A percentile compares a stretch with the other conserved stretches of the same genome.
These are phyloP conservation scores for Rhaphigaster nebulosa DNA, from an alignment of 2,888 invertebrate species.

Conservation along the genomic window DNA sequence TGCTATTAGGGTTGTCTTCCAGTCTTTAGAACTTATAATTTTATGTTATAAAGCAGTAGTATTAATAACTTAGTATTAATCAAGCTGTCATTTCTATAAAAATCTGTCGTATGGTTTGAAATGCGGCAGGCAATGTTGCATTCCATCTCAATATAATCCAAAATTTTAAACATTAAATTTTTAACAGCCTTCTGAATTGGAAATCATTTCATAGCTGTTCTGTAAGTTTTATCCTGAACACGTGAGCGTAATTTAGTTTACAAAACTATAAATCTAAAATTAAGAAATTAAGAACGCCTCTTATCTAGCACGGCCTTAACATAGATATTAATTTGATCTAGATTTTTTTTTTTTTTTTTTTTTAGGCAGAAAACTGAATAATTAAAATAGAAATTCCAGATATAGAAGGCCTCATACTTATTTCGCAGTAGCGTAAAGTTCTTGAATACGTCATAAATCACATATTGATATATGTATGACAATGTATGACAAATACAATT, in stretches of 20 bases:
- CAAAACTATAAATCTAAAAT: background rate
- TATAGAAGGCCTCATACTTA: background rate
- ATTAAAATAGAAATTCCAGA: background rate
- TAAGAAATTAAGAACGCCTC: background rate
- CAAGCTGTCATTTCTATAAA: too few species aligned
- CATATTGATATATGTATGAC: background rate
- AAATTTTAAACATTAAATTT: background rate
- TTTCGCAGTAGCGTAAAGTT: background rate
- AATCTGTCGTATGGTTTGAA: too few species aligned
- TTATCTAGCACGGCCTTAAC: background rate
- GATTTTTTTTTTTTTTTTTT: background rate
- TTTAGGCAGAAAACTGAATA: too few species aligned
- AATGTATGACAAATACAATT: too few species aligned
- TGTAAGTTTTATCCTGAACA: background rate
- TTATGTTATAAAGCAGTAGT: too few species aligned
- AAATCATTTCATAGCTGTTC: background rate
- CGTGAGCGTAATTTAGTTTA: background rate
- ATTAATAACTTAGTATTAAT: too few species aligned
- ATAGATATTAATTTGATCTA: conserved; percentile 1
- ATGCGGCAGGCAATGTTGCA: too few species aligned
- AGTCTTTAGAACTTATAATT: too few species aligned
- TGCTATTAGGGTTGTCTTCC: too few species aligned
- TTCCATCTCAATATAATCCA: background rate
- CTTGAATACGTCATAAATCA: background rate
- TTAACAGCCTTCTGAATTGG: background rate